These are phyloP conservation scores for Moxostoma hubbsi DNA, from an alignment of 2,797 vertebrate species.

Conservation along the genomic window DNA sequence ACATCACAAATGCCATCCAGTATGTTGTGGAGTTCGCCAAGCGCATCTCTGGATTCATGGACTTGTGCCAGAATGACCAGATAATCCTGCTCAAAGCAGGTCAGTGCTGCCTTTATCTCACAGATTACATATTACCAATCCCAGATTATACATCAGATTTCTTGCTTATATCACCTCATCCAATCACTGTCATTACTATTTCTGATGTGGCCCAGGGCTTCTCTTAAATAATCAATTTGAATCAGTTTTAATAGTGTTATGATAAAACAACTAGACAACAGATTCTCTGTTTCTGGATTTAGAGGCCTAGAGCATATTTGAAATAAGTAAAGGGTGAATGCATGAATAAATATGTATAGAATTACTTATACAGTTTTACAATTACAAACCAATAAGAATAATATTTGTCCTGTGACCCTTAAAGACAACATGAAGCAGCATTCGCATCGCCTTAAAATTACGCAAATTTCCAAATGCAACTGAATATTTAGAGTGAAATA, in stretches of 20 bases:
- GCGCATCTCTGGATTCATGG: conserved; percentile 91
- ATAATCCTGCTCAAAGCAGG: conserved; percentile 94
- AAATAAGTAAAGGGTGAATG: too few relatives aligned
- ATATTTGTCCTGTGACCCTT: too few relatives aligned
- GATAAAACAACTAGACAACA: not conserved
- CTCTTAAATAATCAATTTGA: not conserved
- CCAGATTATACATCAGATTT: conserved; percentile 34
- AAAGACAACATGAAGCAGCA: too few relatives aligned
- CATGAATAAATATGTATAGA: too few relatives aligned
- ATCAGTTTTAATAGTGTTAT: not conserved
- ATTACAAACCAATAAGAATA: too few relatives aligned
- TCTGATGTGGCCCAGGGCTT: not conserved
- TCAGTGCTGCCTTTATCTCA: conserved; percentile 67
- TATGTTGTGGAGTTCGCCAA: conserved; percentile 95
- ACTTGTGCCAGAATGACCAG: conserved; percentile 94
- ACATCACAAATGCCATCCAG: conserved; percentile 91
- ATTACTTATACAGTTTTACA: too few relatives aligned
- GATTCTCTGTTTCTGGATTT: too few relatives aligned
- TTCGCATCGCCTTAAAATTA: too few relatives aligned
- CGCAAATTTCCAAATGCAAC: too few relatives aligned
- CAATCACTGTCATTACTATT: not conserved
- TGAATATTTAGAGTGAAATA: too few relatives aligned
- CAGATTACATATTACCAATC: not conserved
- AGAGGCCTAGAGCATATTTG: too few relatives aligned
- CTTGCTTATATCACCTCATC: conserved; percentile 1